Percentiles rank a stretch among this genome's conserved stretches.
Evolutionary conservation across 2,888 invertebrate species (phyloP).

Genomic region (Pachliopta kotzebuea): DNA sequence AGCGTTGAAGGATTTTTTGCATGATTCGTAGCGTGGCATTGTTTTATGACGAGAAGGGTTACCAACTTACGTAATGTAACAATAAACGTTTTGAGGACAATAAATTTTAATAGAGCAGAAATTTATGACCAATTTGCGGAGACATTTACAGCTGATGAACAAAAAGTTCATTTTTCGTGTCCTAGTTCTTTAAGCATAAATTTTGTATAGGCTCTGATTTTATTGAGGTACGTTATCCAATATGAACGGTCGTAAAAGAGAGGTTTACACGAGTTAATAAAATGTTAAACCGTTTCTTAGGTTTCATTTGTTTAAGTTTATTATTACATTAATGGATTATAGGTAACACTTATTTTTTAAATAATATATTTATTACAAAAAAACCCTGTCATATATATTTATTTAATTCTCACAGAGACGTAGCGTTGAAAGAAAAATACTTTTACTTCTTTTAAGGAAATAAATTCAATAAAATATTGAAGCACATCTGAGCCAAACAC

Average conservation of each 20-base stretch:
- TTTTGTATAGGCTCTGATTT: slow-evolving; percentile 33
- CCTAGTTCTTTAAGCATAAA: slow-evolving; percentile 48
- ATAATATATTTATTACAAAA: no score
- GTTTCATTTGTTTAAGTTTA: slow-evolving; percentile 19
- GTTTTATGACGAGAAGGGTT: slow-evolving; percentile 72
- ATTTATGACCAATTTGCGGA: slow-evolving; percentile 71
- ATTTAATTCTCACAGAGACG: slow-evolving; percentile 4
- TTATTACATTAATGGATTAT: background rate
- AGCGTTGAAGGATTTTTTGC: slow-evolving; percentile 55
- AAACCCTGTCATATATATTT: no score
- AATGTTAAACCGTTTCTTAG: slow-evolving; percentile 21
- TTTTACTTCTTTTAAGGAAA: slow-evolving; percentile 33
- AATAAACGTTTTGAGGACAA: slow-evolving; percentile 68
- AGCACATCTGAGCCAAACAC: slow-evolving; percentile 46
- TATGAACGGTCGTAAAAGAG: slow-evolving; percentile 27
- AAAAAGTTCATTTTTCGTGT: slow-evolving; percentile 58
- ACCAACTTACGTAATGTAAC: slow-evolving; percentile 70
- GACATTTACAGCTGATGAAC: slow-evolving; percentile 73
- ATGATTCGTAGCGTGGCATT: slow-evolving; percentile 58
- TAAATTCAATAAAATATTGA: slow-evolving; percentile 39
- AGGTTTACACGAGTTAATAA: slow-evolving; percentile 26
- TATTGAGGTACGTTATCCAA: slow-evolving; percentile 27
- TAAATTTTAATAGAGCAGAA: slow-evolving; percentile 75
- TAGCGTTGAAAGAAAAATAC: slow-evolving; percentile 18
- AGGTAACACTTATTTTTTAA: slow-evolving; percentile 1